These are phyloP conservation scores for Halcyon badia DNA, from an alignment of 2,797 vertebrate genomes.

Conservation along the genomic window DNA sequence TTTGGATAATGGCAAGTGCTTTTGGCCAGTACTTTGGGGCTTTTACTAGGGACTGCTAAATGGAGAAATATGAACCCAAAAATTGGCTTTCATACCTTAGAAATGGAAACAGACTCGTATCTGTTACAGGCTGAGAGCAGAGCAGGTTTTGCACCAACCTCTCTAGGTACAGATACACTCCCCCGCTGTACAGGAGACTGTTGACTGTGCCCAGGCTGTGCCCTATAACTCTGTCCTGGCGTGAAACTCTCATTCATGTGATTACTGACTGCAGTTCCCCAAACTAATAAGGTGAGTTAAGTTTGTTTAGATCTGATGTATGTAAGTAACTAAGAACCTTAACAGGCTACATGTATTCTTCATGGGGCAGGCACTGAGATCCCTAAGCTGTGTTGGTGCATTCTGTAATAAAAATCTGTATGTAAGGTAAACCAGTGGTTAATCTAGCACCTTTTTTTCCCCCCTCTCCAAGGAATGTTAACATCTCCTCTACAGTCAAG, in stretches of 20 bases:
- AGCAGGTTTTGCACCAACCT: neutral
- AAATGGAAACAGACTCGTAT: neutral
- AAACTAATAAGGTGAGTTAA: neutral
- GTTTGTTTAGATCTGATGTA: neutral
- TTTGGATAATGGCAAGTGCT: neutral
- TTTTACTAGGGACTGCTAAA: neutral
- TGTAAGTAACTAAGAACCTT: neutral
- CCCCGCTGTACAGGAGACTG: neutral
- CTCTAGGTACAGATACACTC: neutral
- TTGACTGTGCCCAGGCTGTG: neutral
- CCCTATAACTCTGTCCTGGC: neutral
- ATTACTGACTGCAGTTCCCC: neutral
- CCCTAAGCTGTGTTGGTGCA: neutral
- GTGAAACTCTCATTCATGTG: neutral
- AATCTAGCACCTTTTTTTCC: neutral
- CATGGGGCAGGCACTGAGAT: neutral
- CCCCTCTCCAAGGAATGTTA: neutral
- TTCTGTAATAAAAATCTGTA: neutral
- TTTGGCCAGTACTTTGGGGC: neutral
- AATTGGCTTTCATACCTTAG: neutral
- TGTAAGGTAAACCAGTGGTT: neutral
- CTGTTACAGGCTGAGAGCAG: neutral
- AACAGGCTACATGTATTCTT: neutral
- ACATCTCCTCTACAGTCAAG: neutral
- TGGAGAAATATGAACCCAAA: neutral